Conservation (phyloP, 2,797 vertebrate genomes). For the Arremon brunneinucha region DNA sequence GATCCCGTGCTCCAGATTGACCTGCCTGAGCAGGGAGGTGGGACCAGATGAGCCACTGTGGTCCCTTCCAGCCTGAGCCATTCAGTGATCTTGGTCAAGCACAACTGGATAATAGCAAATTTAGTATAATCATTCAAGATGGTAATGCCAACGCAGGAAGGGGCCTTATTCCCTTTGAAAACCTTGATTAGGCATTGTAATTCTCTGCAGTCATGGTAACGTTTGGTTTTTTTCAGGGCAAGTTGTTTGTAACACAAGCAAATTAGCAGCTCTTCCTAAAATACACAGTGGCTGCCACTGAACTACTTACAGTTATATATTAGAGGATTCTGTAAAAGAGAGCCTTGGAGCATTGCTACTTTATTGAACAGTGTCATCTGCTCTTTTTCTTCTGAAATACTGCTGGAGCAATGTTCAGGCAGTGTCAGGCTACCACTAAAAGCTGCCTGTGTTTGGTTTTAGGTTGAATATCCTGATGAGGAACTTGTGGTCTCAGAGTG, state of each 20-base stretch:
- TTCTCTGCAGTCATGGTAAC: not conserved
- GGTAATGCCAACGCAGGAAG: accelerated
- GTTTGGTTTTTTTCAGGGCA: accelerated
- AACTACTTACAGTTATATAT: not conserved
- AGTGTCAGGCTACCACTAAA: not conserved
- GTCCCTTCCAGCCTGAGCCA: not conserved
- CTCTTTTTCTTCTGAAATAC: not conserved
- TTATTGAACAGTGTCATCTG: not conserved
- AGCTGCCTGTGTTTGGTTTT: not conserved
- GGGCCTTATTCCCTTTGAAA: not conserved
- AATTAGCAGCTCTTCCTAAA: not conserved
- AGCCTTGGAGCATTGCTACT: not conserved
- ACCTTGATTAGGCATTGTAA: not conserved
- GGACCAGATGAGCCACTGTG: not conserved
- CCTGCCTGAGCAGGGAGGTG: not conserved
- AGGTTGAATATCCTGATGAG: not conserved
- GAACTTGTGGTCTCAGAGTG: accelerated
- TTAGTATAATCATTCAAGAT: too few species aligned
- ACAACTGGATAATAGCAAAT: not conserved
- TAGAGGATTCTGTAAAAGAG: not conserved
- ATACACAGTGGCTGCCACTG: not conserved
- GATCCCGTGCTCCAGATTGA: not conserved
- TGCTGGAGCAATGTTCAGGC: not conserved
- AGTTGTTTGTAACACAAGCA: not conserved
- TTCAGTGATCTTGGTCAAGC: not conserved